Base-by-base conservation (phyloP, 2,888 invertebrate species). In the Tyria jacobaeae region DNA sequence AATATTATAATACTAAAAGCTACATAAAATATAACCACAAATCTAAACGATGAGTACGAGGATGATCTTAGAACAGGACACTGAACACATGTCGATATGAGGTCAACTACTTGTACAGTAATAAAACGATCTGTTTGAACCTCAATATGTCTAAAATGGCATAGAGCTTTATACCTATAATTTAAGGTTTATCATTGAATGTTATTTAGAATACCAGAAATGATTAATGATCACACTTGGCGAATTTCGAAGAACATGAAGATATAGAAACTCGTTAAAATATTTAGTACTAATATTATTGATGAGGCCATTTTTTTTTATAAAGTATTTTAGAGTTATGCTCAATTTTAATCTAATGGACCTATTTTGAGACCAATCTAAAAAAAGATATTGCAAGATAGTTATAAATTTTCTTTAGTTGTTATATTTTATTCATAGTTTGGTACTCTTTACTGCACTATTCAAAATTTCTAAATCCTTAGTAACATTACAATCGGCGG, bases 61-160 rank as follows among this genome's bases (percentile, higher is more conserved):
- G 66, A 74, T 75, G 70, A 68, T 68, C 68, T 70, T 64, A 72
- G 70, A 68, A 70, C 62, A 64, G 62, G 49, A 62, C 62, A 72
- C 65, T 50, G 67, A 80, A 76, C 79, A 79, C 71, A 73, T 80
- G 80, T 76, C 79, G 75, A 73, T 80, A 74, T 76, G 70, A 71
- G 72, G 69, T 70, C 76, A 73, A 69, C 64, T 71, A 73, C 65
- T 73, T 68, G 61, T 60, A 68, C 49, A 62, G 78, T 60, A 65
- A 66, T 73, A 77, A 77, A 76, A 77, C 35, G 62, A 66, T 60
- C 39, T 59, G 44, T 53, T 14, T 31, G 4, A 47, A 62, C 60
- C 48, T 51, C 2, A 5, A 44, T 47, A 39, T 48, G n/a, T 59
- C 35, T 17, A 31, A 35, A 35, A 54, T 41, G 17, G 71, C 55